These are phyloP conservation scores for Drepanosiphum platanoidis DNA, from an alignment of 2,888 invertebrate genomes.

Conservation along the genomic window DNA sequence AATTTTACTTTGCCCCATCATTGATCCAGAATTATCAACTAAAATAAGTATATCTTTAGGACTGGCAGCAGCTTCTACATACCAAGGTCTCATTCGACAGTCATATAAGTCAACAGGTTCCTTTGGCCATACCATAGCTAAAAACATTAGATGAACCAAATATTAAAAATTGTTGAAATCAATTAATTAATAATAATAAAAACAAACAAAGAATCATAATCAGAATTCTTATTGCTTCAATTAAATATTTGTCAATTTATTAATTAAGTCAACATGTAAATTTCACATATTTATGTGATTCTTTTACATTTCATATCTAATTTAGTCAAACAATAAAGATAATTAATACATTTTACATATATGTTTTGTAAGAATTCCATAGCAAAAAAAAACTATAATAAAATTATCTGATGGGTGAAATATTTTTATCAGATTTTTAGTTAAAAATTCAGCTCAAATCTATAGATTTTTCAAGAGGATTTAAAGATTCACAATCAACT, in stretches of 20 bases:
- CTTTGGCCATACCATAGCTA: slow-evolving; percentile 81
- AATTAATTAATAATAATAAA: not conserved
- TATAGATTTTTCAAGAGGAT: too few species aligned
- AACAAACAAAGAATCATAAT: not conserved
- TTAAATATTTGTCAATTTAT: not conserved
- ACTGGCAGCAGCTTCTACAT: slow-evolving; percentile 96
- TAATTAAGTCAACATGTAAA: not conserved
- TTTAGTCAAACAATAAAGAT: too few species aligned
- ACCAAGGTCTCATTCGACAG: slow-evolving; percentile 93
- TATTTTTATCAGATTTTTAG: too few species aligned
- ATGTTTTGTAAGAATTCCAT: too few species aligned
- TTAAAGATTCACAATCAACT: too few species aligned
- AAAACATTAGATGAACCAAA: slow-evolving; percentile 61
- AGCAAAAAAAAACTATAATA: too few species aligned
- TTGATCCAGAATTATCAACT: slow-evolving; percentile 95
- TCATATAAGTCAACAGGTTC: slow-evolving; percentile 91
- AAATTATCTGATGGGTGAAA: too few species aligned
- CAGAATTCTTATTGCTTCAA: not conserved
- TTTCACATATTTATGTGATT: too few species aligned
- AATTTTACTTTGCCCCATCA: slow-evolving; percentile 82
- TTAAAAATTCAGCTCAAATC: too few species aligned
- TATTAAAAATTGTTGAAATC: not conserved
- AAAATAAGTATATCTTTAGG: slow-evolving; percentile 97
- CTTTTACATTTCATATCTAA: too few species aligned
- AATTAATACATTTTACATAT: too few species aligned